phyloP scores from a whole-genome alignment of 1,140 invertebrate species.

The Ceratitis capitata region DNA sequence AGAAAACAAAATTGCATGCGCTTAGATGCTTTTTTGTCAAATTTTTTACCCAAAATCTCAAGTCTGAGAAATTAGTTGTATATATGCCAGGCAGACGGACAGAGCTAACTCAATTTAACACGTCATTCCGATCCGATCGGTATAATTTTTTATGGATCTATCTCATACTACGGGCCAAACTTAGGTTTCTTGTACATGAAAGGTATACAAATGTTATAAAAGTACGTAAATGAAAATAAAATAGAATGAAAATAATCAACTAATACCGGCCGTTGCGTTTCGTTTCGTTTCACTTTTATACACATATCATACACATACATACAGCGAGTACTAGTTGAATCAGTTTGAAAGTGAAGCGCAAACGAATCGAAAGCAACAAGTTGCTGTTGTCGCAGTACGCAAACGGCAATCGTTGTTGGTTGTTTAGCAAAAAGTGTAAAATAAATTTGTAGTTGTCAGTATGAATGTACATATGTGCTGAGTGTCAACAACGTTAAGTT shows the following conservation, averaged over 20 bases:
- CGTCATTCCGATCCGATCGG: too few species aligned
- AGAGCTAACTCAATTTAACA: too few species aligned
- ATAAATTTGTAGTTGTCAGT: not conserved
- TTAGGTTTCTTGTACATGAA: too few species aligned
- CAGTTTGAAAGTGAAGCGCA: constrained; percentile 33
- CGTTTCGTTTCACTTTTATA: not conserved
- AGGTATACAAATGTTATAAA: too few species aligned
- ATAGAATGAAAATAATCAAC: constrained; percentile 10
- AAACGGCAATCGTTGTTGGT: constrained; percentile 19
- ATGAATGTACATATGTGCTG: not conserved
- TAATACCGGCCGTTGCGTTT: not conserved
- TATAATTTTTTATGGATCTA: too few species aligned
- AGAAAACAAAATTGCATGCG: too few species aligned
- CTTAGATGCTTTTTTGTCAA: too few species aligned
- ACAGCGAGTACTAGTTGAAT: not conserved
- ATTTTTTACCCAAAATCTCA: too few species aligned
- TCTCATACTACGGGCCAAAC: too few species aligned
- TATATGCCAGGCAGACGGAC: too few species aligned
- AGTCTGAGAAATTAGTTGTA: too few species aligned
- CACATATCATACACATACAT: not conserved
- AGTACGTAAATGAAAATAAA: not conserved
- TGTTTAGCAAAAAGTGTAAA: not conserved
- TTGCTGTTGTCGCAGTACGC: constrained; percentile 20
- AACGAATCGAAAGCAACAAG: constrained; percentile 32
- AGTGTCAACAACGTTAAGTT: not conserved